Conservation (phyloP, 2,888 invertebrate species). For the Napeogenes sylphis region DNA sequence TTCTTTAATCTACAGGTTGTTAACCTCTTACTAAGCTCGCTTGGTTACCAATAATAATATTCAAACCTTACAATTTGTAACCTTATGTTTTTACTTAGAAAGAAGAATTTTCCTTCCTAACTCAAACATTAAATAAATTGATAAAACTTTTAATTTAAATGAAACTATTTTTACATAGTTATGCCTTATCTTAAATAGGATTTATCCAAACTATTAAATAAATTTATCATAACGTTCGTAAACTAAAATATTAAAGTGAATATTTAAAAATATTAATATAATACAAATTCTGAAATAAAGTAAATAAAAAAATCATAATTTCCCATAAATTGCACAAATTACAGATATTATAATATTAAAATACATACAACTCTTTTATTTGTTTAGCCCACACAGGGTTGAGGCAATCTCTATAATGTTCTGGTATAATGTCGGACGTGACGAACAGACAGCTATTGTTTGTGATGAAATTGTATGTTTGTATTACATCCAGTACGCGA, state of each 20-base stretch:
- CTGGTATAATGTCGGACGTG: constrained; percentile 38
- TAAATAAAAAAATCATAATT: background rate
- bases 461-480: constrained; percentile 41
- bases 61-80: background rate
- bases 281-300: background rate
- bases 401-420: constrained; percentile 30
- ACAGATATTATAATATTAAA: background rate
- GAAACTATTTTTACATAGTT: no score
- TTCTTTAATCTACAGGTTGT: constrained; percentile 46
- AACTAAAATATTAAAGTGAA: no score
- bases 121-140: no score
- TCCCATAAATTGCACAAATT: background rate
- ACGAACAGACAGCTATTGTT: constrained; percentile 38
- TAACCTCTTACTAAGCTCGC: constrained; percentile 23
- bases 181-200: no score
- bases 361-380: background rate
- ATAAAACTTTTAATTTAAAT: no score
- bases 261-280: no score
- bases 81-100: no score
- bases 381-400: constrained; percentile 25
- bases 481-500: constrained; percentile 52
- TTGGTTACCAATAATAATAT: background rate
- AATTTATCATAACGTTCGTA: no score
- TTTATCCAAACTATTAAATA: no score
- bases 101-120: no score